Evolutionary conservation across 2,113 vertebrate genomes (phyloP).

Genomic region (Ameiurus melas): DNA sequence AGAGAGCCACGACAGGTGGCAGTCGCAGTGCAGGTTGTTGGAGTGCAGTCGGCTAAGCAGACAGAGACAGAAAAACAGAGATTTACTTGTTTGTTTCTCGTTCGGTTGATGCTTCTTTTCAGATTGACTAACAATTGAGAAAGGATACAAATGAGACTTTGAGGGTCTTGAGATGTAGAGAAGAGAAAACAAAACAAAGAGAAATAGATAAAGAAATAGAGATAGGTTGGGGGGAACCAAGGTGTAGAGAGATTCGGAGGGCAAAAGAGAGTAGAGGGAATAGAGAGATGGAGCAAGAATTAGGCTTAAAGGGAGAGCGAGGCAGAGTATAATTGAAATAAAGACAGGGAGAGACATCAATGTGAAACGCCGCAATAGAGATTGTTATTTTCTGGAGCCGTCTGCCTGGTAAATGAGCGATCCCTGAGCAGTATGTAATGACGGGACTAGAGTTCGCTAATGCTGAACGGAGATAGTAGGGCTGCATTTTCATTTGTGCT

Average conservation of each 20-base stretch:
- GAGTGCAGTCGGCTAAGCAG: conserved; percentile 88
- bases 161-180: not conserved
- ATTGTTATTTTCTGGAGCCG: conserved; percentile 23
- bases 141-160: not conserved
- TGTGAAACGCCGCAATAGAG: conserved; percentile 23
- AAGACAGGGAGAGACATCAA: not conserved
- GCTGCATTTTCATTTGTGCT: conserved; percentile 2
- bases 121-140: not conserved
- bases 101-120: not conserved
- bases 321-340: not conserved
- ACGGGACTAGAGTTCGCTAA: conserved; percentile 13
- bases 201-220: not conserved
- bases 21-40: conserved; percentile 96
- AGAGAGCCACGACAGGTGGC: conserved; percentile 96
- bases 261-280: not conserved
- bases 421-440: conserved; percentile 25
- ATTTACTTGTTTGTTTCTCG: not conserved
- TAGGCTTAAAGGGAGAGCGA: not conserved
- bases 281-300: not conserved
- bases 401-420: conserved; percentile 9
- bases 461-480: conserved; percentile 14
- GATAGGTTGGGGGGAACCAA: not conserved
- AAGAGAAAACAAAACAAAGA: not conserved
- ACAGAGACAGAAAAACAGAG: conserved; percentile 19
- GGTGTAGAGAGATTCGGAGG: not conserved